phyloP scores from a whole-genome alignment of 2,888 invertebrate species.

The Isotomurus palustris region DNA sequence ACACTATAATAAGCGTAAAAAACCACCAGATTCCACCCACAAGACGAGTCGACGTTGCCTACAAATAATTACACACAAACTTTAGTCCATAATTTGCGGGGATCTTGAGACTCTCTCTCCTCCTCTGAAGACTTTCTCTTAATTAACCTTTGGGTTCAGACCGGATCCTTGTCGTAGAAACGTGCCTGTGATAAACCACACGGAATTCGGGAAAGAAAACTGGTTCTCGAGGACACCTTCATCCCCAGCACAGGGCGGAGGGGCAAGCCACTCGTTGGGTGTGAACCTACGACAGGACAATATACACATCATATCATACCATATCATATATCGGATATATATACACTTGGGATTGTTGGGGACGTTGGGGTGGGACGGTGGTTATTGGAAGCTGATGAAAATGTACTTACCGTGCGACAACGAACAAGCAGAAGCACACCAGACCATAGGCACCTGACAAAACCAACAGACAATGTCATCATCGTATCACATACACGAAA shows the following conservation, averaged over 20 bases:
- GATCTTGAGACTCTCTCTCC: neutral
- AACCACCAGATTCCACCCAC: slow-evolving; percentile 99
- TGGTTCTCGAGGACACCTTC: slow-evolving; percentile 80
- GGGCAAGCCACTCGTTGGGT: slow-evolving; percentile 90
- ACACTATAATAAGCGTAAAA: slow-evolving; percentile 96
- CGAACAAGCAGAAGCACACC: slow-evolving; percentile 88
- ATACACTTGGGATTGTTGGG: too few relatives aligned
- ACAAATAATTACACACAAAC: slow-evolving; percentile 19
- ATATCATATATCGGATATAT: too few relatives aligned
- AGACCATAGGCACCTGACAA: slow-evolving; percentile 76
- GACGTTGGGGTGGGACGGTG: too few relatives aligned
- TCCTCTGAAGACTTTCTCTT: too few relatives aligned
- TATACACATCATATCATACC: too few relatives aligned
- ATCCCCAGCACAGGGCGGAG: slow-evolving; percentile 64
- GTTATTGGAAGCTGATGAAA: too few relatives aligned
- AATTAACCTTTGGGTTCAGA: slow-evolving; percentile 77
- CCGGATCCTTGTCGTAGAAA: slow-evolving; percentile 91
- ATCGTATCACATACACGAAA: too few relatives aligned
- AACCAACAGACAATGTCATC: slow-evolving; percentile 8
- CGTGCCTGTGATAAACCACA: slow-evolving; percentile 95
- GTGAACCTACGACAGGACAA: slow-evolving; percentile 63
- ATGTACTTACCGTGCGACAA: slow-evolving; percentile 65
- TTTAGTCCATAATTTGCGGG: slow-evolving; percentile 1
- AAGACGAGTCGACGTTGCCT: slow-evolving; percentile 89
- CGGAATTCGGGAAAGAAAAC: slow-evolving; percentile 92